phyloP scores from a whole-genome alignment of 1,140 invertebrate species.

The Anastrepha obliqua region DNA sequence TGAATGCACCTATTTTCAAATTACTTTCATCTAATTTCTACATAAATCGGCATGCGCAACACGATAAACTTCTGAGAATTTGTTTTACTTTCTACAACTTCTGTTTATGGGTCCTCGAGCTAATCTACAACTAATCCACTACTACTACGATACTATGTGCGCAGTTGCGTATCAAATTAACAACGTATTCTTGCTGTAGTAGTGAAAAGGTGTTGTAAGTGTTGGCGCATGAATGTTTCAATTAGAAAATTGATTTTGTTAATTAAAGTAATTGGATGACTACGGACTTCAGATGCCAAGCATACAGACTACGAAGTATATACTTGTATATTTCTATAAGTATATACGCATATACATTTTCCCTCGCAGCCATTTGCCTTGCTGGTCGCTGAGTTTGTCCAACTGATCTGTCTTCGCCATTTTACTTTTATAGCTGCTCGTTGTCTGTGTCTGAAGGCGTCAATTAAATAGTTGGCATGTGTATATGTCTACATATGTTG shows the following conservation, averaged over 20 bases:
- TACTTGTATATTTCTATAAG: too few relatives aligned
- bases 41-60: too few relatives aligned
- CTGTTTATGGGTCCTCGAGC: neutral
- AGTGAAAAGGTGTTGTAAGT: neutral
- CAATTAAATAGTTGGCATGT: neutral
- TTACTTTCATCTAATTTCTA: too few relatives aligned
- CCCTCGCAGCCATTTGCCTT: neutral
- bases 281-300: neutral
- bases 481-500: neutral
- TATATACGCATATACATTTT: too few relatives aligned
- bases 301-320: neutral
- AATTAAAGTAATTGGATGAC: constrained; percentile 9
- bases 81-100: too few relatives aligned
- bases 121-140: too few relatives aligned
- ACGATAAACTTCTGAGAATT: too few relatives aligned
- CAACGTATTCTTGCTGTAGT: neutral
- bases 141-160: too few relatives aligned
- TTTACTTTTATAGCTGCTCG: neutral
- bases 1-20: too few relatives aligned
- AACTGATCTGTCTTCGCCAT: neutral
- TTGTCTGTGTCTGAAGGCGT: neutral
- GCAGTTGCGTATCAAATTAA: neutral
- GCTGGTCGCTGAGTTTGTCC: constrained; percentile 14
- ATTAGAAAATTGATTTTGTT: constrained; percentile 41
- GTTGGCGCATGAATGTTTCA: neutral